Evolutionary conservation across 2,113 vertebrate genomes (phyloP), one percentile per base, ranked within the genome.

Genomic region (Calypte anna): DNA sequence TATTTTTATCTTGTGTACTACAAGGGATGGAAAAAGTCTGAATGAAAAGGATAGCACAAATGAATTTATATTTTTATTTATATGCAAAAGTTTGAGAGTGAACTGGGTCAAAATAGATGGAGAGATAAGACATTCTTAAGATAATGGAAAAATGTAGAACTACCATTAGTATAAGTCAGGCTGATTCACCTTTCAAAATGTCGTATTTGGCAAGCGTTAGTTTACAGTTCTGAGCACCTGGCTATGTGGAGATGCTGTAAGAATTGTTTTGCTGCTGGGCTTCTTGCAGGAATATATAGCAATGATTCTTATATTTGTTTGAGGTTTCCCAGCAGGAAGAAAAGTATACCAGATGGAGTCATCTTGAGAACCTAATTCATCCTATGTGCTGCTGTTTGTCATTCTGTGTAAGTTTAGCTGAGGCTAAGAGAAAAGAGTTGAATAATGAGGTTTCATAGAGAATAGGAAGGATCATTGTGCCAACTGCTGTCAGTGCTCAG

Each of bases 201-300:
- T 66, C 38, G 0, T 17, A 24, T 82, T 91, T 86, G 61, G 51
- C 36, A 82, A 38, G 36, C 36, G 48, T 50, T 72, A 63, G 40
- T 40, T 78, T 72, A 24, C 46, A 58, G 3, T 46, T 76, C n/a
- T 43, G 54, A 85, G 62, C 54, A 76, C 62, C 58, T 85, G 50
- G 23, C 84, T 46, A 1, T 16, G 27, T 76, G 23, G 46, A n/a
- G 31, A 51, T 58, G 20, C 1, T 1, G 50, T 69, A 40, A 62
- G 27, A n/a, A 40, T 85, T 87, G 40, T 90, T 85, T 95, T 93
- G 46, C 82, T 91, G 58, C 75, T 93, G 85, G 67, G 54, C 82
- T 73, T 95, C 51, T 13, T 82, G 50, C 21, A 61, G 0, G 5
- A 85, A 57, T 3, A 0, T 68, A 54, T 68, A 50, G 40, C 4